These are phyloP conservation scores for Lates japonicus DNA, from an alignment of 2,797 vertebrate species.

Conservation along the genomic window DNA sequence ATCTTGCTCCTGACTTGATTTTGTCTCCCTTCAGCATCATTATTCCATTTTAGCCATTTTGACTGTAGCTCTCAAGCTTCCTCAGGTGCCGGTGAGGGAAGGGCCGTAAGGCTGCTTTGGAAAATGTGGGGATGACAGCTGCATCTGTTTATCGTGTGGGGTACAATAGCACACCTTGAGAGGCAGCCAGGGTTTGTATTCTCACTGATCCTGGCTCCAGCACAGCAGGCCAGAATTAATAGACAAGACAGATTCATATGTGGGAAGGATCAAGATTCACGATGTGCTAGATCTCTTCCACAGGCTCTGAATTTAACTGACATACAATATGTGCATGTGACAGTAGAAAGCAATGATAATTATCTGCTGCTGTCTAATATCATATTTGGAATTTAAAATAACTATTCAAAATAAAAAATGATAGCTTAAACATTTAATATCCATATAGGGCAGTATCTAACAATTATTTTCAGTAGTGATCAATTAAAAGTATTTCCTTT, in stretches of 20 bases:
- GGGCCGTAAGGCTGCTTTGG: slow-evolving; percentile 39
- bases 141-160: slow-evolving; percentile 69
- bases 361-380: not conserved
- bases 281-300: slow-evolving; percentile 18
- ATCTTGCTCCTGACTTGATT: slow-evolving; percentile 20
- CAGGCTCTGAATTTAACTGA: slow-evolving; percentile 24
- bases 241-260: slow-evolving; percentile 53
- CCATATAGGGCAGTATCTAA: not conserved
- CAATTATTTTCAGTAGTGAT: not conserved
- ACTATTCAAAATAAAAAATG: not conserved
- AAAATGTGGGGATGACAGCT: slow-evolving; percentile 61
- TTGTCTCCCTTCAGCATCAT: slow-evolving; percentile 6
- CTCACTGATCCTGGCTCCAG: slow-evolving; percentile 53
- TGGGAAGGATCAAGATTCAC: slow-evolving; percentile 46
- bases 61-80: slow-evolving; percentile 35
- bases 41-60: slow-evolving; percentile 51
- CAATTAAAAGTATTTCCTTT: not conserved
- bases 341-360: not conserved
- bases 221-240: slow-evolving; percentile 42
- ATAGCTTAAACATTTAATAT: not conserved
- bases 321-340: slow-evolving; percentile 18
- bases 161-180: slow-evolving; percentile 71
- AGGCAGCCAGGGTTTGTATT: slow-evolving; percentile 53
- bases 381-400: not conserved
- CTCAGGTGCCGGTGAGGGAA: slow-evolving; percentile 35